Conservation (phyloP, 2,888 invertebrate species). For the Pseudococcus longispinus region DNA sequence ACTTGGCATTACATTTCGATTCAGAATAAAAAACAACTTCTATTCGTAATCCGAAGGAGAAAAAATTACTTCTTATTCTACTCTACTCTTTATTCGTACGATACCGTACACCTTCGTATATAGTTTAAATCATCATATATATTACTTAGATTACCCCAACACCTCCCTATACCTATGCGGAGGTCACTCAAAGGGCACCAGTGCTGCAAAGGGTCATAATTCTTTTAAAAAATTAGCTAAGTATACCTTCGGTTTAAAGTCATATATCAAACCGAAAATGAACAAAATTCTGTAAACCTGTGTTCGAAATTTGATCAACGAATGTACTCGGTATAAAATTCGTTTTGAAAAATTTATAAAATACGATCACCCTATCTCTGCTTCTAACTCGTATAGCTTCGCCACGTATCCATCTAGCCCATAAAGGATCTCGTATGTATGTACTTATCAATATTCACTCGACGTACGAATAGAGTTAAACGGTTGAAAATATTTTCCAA, state of each 20-base stretch:
- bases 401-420: background rate
- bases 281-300: background rate
- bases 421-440: slow-evolving; percentile 5
- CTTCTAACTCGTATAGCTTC: background rate
- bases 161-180: too few relatives aligned
- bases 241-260: background rate
- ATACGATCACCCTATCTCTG: background rate
- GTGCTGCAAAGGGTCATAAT: background rate
- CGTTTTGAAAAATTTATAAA: slow-evolving; percentile 28
- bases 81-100: background rate
- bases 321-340: background rate
- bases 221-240: slow-evolving; percentile 1
- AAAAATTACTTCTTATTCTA: background rate
- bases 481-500: slow-evolving; percentile 42
- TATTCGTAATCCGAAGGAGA: background rate
- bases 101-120: too few relatives aligned
- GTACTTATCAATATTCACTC: slow-evolving; percentile 27
- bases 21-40: background rate
- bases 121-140: background rate
- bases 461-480: slow-evolving; percentile 19
- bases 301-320: background rate
- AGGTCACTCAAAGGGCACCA: background rate
- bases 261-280: background rate
- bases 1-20: background rate
- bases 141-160: background rate